A percentile compares a stretch with the other conserved stretches of the same genome.
These are phyloP conservation scores for Tyrannus savana DNA, from an alignment of 2,113 vertebrate genomes.

Conservation along the genomic window DNA sequence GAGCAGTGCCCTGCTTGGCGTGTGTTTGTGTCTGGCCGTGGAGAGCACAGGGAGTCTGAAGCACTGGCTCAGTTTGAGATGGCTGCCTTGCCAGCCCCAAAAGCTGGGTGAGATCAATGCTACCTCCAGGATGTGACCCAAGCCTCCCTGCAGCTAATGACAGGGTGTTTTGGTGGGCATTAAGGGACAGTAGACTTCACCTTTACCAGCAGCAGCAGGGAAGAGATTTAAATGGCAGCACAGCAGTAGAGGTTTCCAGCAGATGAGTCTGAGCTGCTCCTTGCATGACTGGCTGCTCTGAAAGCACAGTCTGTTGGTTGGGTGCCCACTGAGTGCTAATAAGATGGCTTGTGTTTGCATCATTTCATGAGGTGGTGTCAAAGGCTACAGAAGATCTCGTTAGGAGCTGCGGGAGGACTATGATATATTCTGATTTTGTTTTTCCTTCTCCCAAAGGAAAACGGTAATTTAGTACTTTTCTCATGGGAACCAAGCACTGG, in stretches of 20 bases:
- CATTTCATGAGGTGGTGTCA: conserved; percentile 30
- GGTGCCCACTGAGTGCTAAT: background rate
- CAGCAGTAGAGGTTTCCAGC: background rate
- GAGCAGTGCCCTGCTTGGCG: background rate
- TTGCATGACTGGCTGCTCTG: background rate
- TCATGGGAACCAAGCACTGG: conserved; percentile 8
- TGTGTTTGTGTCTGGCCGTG: background rate
- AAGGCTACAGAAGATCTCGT: conserved; percentile 29
- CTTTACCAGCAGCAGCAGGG: background rate
- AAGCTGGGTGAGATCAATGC: background rate
- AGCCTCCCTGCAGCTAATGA: background rate
- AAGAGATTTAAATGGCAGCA: background rate
- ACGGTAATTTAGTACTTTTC: conserved; percentile 35
- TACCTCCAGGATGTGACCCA: background rate
- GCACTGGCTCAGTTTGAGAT: background rate
- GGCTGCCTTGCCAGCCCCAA: background rate
- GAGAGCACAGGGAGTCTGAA: background rate
- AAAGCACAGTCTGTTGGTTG: background rate
- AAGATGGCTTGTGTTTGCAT: background rate
- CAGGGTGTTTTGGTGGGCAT: background rate
- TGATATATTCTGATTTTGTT: conserved; percentile 25
- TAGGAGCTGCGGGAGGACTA: background rate
- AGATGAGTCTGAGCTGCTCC: background rate
- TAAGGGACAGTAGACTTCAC: background rate
- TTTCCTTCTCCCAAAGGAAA: conserved; percentile 18